Conservation (phyloP, 2,888 invertebrate species). For the Callimorpha dominula region DNA sequence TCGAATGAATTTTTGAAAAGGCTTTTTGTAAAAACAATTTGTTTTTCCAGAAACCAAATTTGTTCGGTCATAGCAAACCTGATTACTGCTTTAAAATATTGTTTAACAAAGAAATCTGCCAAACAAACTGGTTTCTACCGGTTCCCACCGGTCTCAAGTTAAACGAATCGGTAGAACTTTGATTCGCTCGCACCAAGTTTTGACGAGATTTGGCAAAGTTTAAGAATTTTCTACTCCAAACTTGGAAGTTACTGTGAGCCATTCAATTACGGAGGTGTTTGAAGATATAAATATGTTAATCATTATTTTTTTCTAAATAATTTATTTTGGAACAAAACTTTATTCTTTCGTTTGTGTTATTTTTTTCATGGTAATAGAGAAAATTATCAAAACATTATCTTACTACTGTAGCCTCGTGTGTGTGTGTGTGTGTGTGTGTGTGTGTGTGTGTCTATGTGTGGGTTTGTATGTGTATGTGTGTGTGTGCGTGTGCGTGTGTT, state of each 20-base stretch:
- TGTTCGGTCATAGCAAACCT: constrained; percentile 53
- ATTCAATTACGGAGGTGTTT: constrained; percentile 51
- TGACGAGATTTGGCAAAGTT: constrained; percentile 56
- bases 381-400: too few species aligned
- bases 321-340: constrained; percentile 4
- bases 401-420: too few species aligned
- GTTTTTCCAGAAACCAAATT: constrained; percentile 39
- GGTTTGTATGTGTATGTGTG: too few species aligned
- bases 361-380: too few species aligned
- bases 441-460: too few species aligned
- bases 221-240: constrained; percentile 39
- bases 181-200: constrained; percentile 55
- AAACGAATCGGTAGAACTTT: constrained; percentile 59
- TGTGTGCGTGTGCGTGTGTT: too few species aligned
- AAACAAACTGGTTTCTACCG: constrained; percentile 55
- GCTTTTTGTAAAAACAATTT: constrained; percentile 47
- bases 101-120: constrained; percentile 59
- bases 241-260: constrained; percentile 43
- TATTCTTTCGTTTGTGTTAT: too few species aligned
- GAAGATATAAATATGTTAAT: constrained; percentile 43
- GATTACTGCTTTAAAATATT: constrained; percentile 60
- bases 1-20: constrained; percentile 44
- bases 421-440: too few species aligned
- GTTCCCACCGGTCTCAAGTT: constrained; percentile 49
- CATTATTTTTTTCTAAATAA: constrained; percentile 14